Evolutionary conservation across 2,888 invertebrate genomes (phyloP).

Genomic region (Pseudanteris insignis): DNA sequence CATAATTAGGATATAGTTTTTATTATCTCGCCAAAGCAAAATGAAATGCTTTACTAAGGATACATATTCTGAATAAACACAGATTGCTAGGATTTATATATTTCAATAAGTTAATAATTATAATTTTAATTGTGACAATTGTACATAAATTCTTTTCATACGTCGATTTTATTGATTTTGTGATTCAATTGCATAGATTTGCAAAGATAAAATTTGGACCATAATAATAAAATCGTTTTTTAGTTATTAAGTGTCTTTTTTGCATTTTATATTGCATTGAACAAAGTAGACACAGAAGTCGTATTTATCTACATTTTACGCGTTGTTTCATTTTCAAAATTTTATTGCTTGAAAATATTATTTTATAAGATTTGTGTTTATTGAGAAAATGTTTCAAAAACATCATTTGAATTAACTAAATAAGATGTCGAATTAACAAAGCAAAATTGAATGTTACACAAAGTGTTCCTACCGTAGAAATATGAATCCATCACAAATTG

Average conservation of each 20-base stretch:
- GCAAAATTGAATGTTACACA: constrained; percentile 13
- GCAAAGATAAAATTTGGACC: background rate
- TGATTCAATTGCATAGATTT: constrained; percentile 2
- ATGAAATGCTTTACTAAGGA: constrained; percentile 26
- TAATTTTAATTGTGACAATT: too few relatives aligned
- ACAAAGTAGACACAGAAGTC: too few relatives aligned
- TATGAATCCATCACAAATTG: too few relatives aligned
- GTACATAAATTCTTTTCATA: background rate
- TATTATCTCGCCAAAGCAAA: constrained; percentile 33
- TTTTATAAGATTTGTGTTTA: constrained; percentile 18
- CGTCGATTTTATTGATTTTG: background rate
- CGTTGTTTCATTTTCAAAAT: background rate
- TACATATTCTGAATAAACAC: constrained; percentile 37
- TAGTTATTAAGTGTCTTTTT: constrained; percentile 10
- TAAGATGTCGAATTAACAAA: constrained; percentile 3
- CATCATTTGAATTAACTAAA: too few relatives aligned
- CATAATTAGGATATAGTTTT: constrained; percentile 24
- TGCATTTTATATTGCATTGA: constrained; percentile 1
- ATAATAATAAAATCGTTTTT: background rate
- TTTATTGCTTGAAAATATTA: background rate
- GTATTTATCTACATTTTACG: background rate
- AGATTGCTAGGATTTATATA: constrained; percentile 14
- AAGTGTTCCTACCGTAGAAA: constrained; percentile 29
- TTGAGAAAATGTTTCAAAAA: constrained; percentile 23
- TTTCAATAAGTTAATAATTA: constrained; percentile 1